phyloP scores from a whole-genome alignment of 2,888 invertebrate genomes.

The Tetrapedia diversipes region DNA sequence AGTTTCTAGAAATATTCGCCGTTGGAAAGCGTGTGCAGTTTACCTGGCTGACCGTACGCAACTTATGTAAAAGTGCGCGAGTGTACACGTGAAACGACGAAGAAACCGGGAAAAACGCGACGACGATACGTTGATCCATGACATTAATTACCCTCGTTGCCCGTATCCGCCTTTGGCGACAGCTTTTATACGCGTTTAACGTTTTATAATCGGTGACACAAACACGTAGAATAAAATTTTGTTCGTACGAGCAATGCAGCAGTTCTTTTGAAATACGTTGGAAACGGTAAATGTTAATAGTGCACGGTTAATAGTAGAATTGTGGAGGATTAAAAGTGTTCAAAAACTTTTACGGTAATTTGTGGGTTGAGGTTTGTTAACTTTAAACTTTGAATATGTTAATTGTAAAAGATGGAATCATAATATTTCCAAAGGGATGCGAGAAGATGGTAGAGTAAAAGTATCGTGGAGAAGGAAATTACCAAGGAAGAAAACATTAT shows the following conservation, averaged over 20 bases:
- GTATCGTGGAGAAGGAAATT: no score
- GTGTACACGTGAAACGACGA: not conserved
- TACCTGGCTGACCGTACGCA: not conserved
- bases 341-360: no score
- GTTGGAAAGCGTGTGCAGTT: constrained; percentile 12
- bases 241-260: not conserved
- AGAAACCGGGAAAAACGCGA: constrained; percentile 10
- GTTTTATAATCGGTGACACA: not conserved
- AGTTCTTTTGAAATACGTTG: not conserved
- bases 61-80: no score
- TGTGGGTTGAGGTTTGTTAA: no score
- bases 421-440: no score
- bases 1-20: constrained; percentile 29
- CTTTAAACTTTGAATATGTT: no score
- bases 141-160: constrained; percentile 20
- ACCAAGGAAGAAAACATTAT: no score
- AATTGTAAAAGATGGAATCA: no score
- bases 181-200: constrained; percentile 7
- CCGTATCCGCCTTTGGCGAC: not conserved
- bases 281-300: no score
- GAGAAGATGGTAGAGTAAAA: no score
- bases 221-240: not conserved
- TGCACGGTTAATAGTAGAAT: no score
- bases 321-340: no score
- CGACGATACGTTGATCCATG: not conserved